Percentiles rank a stretch among this genome's conserved stretches.
Conservation (phyloP, 2,888 invertebrate genomes). For the Clivina fossor region DNA sequence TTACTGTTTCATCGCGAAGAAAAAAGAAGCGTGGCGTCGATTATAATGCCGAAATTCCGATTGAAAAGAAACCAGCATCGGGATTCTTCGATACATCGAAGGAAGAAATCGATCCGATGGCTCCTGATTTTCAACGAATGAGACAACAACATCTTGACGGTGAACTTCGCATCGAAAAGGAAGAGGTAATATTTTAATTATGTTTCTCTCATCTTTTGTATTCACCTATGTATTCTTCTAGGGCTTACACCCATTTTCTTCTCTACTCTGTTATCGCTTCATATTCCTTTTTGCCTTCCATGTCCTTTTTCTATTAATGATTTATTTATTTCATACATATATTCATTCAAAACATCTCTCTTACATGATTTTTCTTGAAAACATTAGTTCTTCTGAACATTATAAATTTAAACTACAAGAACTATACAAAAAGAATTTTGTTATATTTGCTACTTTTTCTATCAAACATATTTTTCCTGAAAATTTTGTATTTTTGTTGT, state of each 20-base stretch:
- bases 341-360: too few species aligned
- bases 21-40: constrained; percentile 89
- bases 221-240: constrained; percentile 46
- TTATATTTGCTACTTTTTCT: too few species aligned
- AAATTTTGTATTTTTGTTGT: neutral
- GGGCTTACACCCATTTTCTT: too few species aligned
- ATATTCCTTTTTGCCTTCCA: too few species aligned
- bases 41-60: constrained; percentile 96
- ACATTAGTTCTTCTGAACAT: too few species aligned
- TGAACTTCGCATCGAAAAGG: constrained; percentile 85
- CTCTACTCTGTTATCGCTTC: neutral
- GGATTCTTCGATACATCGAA: constrained; percentile 95
- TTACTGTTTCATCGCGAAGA: constrained; percentile 62
- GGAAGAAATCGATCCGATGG: constrained; percentile 85
- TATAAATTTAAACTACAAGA: too few species aligned
- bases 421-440: too few species aligned
- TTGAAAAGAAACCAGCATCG: constrained; percentile 88
- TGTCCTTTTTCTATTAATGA: too few species aligned
- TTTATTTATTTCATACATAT: too few species aligned
- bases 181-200: constrained; percentile 65
- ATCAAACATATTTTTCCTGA: too few species aligned
- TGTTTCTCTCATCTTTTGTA: constrained; percentile 7
- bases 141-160: constrained; percentile 93
- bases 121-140: constrained; percentile 86
- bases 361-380: too few species aligned